Evolutionary conservation across 2,797 vertebrate genomes (phyloP), one percentile per base, ranked within the genome.

Genomic region (Lepilemur ruficaudatus): DNA sequence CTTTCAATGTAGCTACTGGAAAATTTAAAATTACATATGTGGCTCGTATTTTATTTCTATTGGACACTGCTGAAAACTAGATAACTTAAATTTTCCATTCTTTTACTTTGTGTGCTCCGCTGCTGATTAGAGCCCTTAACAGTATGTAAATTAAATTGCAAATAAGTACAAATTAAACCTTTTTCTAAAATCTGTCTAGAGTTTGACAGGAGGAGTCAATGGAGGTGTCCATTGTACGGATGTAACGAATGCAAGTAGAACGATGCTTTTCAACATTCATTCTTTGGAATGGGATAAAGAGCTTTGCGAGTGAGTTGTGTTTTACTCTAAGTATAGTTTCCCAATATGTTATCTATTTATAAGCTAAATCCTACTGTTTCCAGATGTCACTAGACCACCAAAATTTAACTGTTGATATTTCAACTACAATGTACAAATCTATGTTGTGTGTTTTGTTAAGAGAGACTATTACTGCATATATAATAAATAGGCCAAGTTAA

Each of bases 181-280:
- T 23, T 97, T 57, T 91, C 80, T 78, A 86, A 65, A 65, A n/a
- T 97, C 91, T 97, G 13, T 96, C 95, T 95, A 99, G 99, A 99
- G 99, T 98, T 98, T 99, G 98, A 99, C 99, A 0, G 99, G 99
- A 70, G 99, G 99, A 14, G 99, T 98, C 90, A 98, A 99, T 11
- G 99, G 99, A 30, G 99, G 99, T 0, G 98, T 99, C 97, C 99
- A 99, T 97, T 99, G 99, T 98, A 99, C 99, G 9, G 99, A 99
- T 85, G 99, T 99, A 98, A 99, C 99, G 97, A 99, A 99, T 96
- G 99, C 99, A 93, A 99, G 99, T 95, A 99, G 99, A 89, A 99
- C 99, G 0, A 99, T 99, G 99, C 98, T 99, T 89, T 99, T 99
- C 95, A 99, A 99, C 98, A 99, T 99, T 97, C 99, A 99, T 98